A percentile compares a stretch with the other conserved stretches of the same genome.
Conservation (phyloP, 2,888 invertebrate species). For the Stenichneumon culpator region DNA sequence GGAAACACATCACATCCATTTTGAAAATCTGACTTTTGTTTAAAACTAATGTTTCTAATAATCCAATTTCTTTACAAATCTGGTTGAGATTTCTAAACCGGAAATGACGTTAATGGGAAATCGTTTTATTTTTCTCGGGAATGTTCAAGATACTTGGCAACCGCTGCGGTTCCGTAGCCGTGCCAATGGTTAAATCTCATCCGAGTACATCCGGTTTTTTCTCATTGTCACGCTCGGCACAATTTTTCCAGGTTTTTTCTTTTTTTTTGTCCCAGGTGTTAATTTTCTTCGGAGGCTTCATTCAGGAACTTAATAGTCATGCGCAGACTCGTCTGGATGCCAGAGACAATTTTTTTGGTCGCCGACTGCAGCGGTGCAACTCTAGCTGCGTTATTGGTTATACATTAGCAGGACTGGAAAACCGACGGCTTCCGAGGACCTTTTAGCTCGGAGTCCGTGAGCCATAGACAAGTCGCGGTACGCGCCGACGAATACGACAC, state of each 20-base stretch:
- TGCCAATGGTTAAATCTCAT: not conserved
- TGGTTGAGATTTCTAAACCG: no score
- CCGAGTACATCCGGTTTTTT: not conserved
- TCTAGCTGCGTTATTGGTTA: conserved; percentile 34
- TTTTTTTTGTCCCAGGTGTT: not conserved
- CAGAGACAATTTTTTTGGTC: not conserved
- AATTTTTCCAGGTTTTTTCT: not conserved
- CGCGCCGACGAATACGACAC: conserved; percentile 59
- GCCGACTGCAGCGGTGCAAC: not conserved
- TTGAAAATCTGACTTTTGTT: no score
- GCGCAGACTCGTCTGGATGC: not conserved
- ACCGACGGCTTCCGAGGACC: conserved; percentile 72
- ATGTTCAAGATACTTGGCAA: not conserved
- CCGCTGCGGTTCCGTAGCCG: not conserved
- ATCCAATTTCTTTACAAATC: no score
- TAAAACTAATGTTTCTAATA: no score
- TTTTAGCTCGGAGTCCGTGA: conserved; percentile 69
- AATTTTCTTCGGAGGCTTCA: not conserved
- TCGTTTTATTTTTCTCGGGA: no score
- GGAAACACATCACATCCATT: no score
- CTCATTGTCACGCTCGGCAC: not conserved
- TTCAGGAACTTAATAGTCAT: conserved; percentile 6
- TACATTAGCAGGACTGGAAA: conserved; percentile 72
- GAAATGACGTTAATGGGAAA: no score
- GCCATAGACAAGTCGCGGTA: conserved; percentile 74